Percentiles rank a stretch among this genome's conserved stretches.
phyloP scores from a whole-genome alignment of 2,113 vertebrate species.

The Anarhynchus alexandrinus region DNA sequence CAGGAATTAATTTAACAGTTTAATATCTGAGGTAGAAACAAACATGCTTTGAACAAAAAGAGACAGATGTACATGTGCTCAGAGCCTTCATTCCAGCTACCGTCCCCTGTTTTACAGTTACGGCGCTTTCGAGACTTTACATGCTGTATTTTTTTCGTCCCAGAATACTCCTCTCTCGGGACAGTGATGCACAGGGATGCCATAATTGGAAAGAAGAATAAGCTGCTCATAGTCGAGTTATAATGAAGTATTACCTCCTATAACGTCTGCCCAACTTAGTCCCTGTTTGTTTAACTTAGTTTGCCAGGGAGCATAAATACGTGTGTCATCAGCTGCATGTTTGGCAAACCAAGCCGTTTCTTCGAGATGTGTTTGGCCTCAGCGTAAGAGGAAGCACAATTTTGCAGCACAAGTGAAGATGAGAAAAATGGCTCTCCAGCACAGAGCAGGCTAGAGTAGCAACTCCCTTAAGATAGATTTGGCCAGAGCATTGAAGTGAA shows the following conservation, averaged over 20 bases:
- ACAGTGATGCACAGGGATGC: not conserved
- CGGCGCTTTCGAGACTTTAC: not conserved
- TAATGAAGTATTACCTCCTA: slow-evolving; percentile 28
- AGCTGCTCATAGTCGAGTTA: not conserved
- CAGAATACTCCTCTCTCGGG: not conserved
- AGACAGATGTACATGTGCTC: not conserved
- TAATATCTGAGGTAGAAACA: slow-evolving; percentile 24
- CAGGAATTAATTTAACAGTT: slow-evolving; percentile 33
- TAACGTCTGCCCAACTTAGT: slow-evolving; percentile 1
- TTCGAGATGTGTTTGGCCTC: slow-evolving; percentile 5
- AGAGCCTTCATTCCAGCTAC: not conserved
- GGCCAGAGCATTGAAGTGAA: not conserved
- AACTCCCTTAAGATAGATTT: slow-evolving; percentile 17
- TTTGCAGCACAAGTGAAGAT: slow-evolving; percentile 21
- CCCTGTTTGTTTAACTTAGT: slow-evolving; percentile 34
- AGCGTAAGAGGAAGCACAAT: not conserved
- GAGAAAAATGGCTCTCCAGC: slow-evolving; percentile 28
- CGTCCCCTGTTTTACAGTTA: not conserved
- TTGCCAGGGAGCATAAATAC: slow-evolving; percentile 63
- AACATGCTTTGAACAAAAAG: not conserved
- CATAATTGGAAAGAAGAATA: slow-evolving; percentile 43
- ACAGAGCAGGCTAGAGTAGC: not conserved
- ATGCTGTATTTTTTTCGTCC: not conserved
- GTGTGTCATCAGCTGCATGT: slow-evolving; percentile 21
- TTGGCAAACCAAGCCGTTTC: slow-evolving; percentile 22